These are phyloP conservation scores for Tachycineta bicolor DNA, from an alignment of 2,113 vertebrate species.

Conservation along the genomic window DNA sequence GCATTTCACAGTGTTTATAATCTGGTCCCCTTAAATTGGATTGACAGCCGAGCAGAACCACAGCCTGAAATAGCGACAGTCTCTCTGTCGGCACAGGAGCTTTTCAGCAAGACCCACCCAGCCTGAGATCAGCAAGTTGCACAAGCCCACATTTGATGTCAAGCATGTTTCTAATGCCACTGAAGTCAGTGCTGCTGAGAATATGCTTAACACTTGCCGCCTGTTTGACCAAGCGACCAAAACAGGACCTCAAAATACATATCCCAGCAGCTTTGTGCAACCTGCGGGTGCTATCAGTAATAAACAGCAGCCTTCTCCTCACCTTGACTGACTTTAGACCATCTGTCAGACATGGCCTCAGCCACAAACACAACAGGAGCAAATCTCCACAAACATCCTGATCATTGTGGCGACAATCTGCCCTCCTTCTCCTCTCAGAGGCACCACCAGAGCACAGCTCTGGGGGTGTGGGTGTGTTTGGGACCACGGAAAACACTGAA, in stretches of 20 bases:
- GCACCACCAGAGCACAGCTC: not conserved
- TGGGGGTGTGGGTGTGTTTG: too few relatives aligned
- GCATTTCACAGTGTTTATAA: not conserved
- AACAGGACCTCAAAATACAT: not conserved
- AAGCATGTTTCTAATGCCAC: not conserved
- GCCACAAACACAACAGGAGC: not conserved
- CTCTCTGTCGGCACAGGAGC: not conserved
- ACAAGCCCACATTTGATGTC: not conserved
- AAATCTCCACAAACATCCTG: not conserved
- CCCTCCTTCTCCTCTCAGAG: not conserved
- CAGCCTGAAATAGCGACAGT: not conserved
- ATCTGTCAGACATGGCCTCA: not conserved
- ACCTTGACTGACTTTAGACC: not conserved
- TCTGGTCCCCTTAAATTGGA: not conserved
- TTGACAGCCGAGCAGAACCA: not conserved
- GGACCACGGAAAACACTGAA: not conserved
- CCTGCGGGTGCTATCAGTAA: not conserved
- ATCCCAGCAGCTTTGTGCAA: not conserved
- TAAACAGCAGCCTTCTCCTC: not conserved
- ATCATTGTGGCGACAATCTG: not conserved
- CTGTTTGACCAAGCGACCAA: not conserved
- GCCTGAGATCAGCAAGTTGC: not conserved
- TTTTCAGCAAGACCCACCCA: not conserved
- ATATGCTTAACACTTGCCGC: not conserved
- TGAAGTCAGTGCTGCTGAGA: not conserved